Evolutionary conservation across 2,113 vertebrate species (phyloP), one percentile per base, ranked within the genome.

Genomic region (Lampris megalopsis): DNA sequence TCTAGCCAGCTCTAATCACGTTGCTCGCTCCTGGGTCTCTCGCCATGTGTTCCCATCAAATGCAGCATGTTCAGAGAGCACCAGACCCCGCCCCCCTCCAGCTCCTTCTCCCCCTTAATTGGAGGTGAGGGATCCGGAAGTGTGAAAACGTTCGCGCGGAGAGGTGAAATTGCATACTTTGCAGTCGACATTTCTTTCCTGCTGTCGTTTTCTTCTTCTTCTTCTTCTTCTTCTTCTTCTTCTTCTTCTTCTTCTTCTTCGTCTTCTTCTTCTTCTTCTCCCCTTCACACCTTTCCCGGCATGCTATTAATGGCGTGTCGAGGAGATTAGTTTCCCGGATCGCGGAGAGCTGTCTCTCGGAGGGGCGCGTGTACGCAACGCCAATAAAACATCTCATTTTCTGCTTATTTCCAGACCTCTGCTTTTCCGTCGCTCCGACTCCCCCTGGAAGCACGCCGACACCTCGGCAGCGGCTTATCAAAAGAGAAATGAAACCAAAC

Each of bases 321-420:
- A 81, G 74, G 72, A 86, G 86, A 90, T 87, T 79, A 79, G 79
- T 88, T 90, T 82, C 76, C 82, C 37, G 78, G 85, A 80, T 74
- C 78, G 78, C 42, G 79, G 71, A 83, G 76, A 85, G 63, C 75
- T 66, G 68, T 72, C 52, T 81, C 42, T 56, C 70, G 57, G 61
- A 77, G 78, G 59, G 54, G 56, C 61, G 60, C 66, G 43, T 57
- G 54, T 13, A 35, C 37, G n/a, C 47, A 53, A 75, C 48, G 48
- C 68, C 72, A 77, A 82, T 82, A 77, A 85, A 77, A 83, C 75
- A 81, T 72, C 77, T 77, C 45, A 54, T 82, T 71, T 73, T 49
- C 70, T 57, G 70, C 63, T 50, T 2, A 57, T 75, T 71, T 69
- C 63, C 65, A 73, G 65, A 49, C 69, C 45, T 64, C 3, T 9